Percentiles rank a stretch among this genome's conserved stretches.
phyloP scores from a whole-genome alignment of 2,888 invertebrate species.

The Clusia tigrina region DNA sequence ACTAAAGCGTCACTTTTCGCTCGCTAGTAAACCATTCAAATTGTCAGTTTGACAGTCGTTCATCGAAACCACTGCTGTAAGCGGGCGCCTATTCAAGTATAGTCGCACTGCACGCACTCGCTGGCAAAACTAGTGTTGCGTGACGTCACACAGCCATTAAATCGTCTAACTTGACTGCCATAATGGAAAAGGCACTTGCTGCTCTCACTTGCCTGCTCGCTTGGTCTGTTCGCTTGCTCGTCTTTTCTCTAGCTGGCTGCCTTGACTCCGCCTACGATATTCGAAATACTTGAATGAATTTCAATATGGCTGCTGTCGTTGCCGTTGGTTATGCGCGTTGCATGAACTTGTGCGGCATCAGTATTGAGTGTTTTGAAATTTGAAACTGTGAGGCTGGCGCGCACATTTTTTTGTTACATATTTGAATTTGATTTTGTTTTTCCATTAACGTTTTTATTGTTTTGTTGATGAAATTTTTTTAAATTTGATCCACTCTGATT shows the following conservation, averaged over 20 bases:
- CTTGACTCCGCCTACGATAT: conserved; percentile 59
- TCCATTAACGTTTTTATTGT: too few relatives aligned
- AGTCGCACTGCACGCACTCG: conserved; percentile 38
- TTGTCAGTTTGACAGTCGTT: conserved; percentile 8
- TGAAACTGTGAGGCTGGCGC: conserved; percentile 35
- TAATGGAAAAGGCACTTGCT: conserved; percentile 47
- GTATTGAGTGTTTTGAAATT: conserved; percentile 33
- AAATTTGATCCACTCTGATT: too few relatives aligned
- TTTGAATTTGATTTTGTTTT: conserved; percentile 23
- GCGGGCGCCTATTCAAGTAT: conserved; percentile 30
- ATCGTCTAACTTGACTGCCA: conserved; percentile 40
- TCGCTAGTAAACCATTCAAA: not conserved
- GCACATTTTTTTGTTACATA: conserved; percentile 34
- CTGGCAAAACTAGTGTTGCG: not conserved
- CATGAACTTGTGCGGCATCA: conserved; percentile 29
- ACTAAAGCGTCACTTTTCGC: conserved; percentile 9
- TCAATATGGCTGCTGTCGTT: conserved; percentile 60
- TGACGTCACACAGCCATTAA: conserved; percentile 15
- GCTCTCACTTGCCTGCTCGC: conserved; percentile 18
- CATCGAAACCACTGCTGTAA: not conserved
- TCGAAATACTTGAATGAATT: conserved; percentile 63
- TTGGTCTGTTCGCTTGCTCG: too few relatives aligned
- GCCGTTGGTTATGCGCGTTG: conserved; percentile 26
- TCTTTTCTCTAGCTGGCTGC: too few relatives aligned
- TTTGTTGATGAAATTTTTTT: too few relatives aligned